Evolutionary conservation across 37 sponge, comb jelly and placozoan species (phyloP).

Genomic region (Diacarnus erythraeanus): DNA sequence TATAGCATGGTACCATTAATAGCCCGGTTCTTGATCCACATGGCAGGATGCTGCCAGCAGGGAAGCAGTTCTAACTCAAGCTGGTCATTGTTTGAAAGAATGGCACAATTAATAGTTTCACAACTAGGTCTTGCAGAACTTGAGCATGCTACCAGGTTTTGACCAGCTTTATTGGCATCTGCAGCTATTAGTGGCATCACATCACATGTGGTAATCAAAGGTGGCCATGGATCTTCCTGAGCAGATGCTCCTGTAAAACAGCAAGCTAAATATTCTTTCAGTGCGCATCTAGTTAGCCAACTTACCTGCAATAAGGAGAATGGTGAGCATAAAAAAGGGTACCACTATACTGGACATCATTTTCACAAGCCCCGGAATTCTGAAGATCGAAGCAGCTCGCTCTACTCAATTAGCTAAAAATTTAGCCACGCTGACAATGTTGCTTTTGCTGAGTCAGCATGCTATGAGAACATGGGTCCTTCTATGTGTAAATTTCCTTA

Average conservation of each 20-base stretch:
- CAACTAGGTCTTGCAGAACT: not conserved
- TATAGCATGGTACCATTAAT: not conserved
- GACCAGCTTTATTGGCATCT: not conserved
- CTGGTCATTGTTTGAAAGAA: conserved; percentile 4
- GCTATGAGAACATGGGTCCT: too few species aligned
- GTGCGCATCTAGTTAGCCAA: not conserved
- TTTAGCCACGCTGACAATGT: too few species aligned
- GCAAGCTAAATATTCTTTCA: not conserved
- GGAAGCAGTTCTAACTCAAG: conserved; percentile 16
- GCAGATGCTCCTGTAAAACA: not conserved
- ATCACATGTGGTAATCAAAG: conserved; percentile 22
- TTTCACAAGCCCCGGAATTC: not conserved
- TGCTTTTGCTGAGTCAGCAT: too few species aligned
- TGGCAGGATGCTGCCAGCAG: conserved; percentile 11
- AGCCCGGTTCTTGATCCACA: conserved; percentile 14
- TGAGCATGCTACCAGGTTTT: not conserved
- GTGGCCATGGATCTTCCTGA: conserved; percentile 13
- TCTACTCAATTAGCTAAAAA: too few species aligned
- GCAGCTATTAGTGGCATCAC: conserved; percentile 10
- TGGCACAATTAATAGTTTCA: conserved; percentile 8
- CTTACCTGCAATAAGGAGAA: not conserved
- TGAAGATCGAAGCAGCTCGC: too few species aligned
- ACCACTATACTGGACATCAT: not conserved
- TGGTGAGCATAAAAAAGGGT: not conserved
- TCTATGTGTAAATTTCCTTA: too few species aligned